Percentiles rank a stretch among this genome's conserved stretches.
Evolutionary conservation across 2,888 invertebrate genomes (phyloP).

Genomic region (Callinectes sapidus): DNA sequence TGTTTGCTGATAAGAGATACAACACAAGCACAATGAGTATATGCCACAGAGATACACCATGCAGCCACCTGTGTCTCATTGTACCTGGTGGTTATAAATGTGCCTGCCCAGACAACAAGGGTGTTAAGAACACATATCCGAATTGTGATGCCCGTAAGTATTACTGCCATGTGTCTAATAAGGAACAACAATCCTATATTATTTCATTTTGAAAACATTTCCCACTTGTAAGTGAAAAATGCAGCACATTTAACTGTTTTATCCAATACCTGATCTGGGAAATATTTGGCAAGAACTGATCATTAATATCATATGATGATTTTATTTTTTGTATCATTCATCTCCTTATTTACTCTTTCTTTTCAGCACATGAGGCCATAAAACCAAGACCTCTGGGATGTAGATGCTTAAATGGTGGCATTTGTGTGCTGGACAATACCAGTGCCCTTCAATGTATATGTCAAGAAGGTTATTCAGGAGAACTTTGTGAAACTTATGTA

Average conservation of each 20-base stretch:
- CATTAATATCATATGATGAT: neutral
- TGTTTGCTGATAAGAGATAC: conserved; percentile 75
- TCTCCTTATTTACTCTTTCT: neutral
- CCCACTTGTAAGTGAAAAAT: too few relatives aligned
- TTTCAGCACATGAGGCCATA: conserved; percentile 71
- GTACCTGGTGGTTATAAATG: conserved; percentile 92
- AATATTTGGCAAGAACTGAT: neutral
- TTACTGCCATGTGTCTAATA: conserved; percentile 15
- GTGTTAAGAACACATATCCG: conserved; percentile 69
- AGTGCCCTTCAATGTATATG: conserved; percentile 84
- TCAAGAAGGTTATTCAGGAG: conserved; percentile 83
- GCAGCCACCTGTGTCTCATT: conserved; percentile 94
- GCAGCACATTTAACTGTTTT: too few relatives aligned
- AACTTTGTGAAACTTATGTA: conserved; percentile 83
- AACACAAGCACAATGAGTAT: conserved; percentile 68
- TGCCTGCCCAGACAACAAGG: conserved; percentile 89
- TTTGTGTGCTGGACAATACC: conserved; percentile 80
- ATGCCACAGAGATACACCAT: conserved; percentile 82
- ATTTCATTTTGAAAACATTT: too few relatives aligned
- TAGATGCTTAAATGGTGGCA: conserved; percentile 90
- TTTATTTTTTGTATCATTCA: neutral
- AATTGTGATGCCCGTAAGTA: conserved; percentile 86
- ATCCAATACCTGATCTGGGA: neutral
- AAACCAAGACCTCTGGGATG: conserved; percentile 82
- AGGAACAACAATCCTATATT: neutral